Evolutionary conservation across 2,113 vertebrate species (phyloP).

Genomic region (Hippocampus abdominalis): DNA sequence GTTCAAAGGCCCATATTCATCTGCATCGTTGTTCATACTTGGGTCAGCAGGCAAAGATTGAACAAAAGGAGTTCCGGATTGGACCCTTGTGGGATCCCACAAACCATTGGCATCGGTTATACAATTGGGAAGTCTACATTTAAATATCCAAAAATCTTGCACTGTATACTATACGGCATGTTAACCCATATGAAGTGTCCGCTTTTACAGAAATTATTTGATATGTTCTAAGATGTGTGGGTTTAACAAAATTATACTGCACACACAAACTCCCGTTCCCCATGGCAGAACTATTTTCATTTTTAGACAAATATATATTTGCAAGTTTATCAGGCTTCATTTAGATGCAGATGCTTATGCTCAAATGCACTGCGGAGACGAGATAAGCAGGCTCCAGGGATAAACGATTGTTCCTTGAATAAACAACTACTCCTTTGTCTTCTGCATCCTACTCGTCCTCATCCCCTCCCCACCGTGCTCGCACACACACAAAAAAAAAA

Average conservation of each 20-base stretch:
- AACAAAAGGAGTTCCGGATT: not conserved
- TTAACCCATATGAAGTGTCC: not conserved
- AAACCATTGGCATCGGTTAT: not conserved
- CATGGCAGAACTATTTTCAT: constrained; percentile 12
- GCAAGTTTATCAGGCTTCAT: constrained; percentile 44
- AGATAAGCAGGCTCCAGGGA: constrained; percentile 51
- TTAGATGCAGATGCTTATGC: constrained; percentile 33
- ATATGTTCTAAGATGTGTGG: not conserved
- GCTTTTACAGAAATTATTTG: not conserved
- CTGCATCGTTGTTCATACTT: not conserved
- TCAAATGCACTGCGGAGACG: constrained; percentile 29
- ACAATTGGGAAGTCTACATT: not conserved
- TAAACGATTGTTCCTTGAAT: constrained; percentile 40
- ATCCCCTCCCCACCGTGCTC: constrained; percentile 16
- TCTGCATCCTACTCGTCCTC: constrained; percentile 31
- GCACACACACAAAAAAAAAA: constrained; percentile 11
- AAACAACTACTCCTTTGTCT: constrained; percentile 50
- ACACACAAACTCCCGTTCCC: constrained; percentile 15
- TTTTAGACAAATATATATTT: constrained; percentile 27
- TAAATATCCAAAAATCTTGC: not conserved
- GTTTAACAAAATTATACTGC: constrained; percentile 6
- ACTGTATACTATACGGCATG: not conserved
- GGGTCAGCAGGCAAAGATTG: not conserved
- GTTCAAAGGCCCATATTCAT: too few species aligned
- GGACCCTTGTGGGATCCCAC: not conserved